Percentiles rank a stretch among this genome's conserved stretches.
These are phyloP conservation scores for Cossypha niveicapilla DNA, from an alignment of 2,797 vertebrate genomes.

Conservation along the genomic window DNA sequence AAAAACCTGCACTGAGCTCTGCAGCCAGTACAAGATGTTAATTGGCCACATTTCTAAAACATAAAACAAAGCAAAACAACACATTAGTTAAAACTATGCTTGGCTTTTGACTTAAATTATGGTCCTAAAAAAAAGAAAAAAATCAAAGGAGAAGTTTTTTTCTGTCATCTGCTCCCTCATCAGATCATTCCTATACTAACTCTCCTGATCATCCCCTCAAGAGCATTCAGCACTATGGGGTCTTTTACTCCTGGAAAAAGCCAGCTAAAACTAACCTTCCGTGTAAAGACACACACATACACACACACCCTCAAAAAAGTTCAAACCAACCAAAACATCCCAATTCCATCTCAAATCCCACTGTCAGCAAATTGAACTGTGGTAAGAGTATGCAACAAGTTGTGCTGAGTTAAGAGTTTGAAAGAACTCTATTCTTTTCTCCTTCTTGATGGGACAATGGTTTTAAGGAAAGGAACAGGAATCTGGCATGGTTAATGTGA, in stretches of 20 bases:
- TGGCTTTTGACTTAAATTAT: background rate
- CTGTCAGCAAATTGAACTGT: background rate
- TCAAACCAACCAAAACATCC: background rate
- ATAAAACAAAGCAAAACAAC: conserved; percentile 69
- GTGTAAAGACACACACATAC: background rate
- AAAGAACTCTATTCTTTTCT: background rate
- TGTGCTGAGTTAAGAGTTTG: background rate
- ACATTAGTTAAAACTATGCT: conserved; percentile 51
- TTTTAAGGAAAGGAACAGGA: background rate
- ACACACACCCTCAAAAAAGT: background rate
- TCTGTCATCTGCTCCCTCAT: background rate
- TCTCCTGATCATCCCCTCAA: background rate
- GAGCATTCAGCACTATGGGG: background rate
- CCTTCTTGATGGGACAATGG: background rate
- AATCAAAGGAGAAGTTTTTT: background rate
- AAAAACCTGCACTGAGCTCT: conserved; percentile 92
- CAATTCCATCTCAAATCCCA: background rate
- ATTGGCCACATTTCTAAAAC: conserved; percentile 90
- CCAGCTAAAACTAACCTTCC: background rate
- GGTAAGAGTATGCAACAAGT: background rate
- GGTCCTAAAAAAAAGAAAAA: background rate
- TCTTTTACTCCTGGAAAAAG: background rate
- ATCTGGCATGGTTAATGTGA: fast-evolving
- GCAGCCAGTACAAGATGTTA: conserved; percentile 90
- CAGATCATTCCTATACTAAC: background rate